Evolutionary conservation across 2,888 invertebrate species (phyloP).

Genomic region (Pogonocherus hispidulus): DNA sequence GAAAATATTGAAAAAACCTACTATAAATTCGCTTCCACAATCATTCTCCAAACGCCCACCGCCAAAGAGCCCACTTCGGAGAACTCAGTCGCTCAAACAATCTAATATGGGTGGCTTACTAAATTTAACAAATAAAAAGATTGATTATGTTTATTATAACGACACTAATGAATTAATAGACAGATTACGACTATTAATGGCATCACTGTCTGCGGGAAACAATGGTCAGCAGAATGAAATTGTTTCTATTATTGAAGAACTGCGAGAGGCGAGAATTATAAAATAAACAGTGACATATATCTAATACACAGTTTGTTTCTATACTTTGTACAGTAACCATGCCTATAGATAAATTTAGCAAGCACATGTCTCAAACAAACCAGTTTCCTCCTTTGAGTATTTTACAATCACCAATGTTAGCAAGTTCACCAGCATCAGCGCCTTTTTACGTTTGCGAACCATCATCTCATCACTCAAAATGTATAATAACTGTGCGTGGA

Average conservation of each 20-base stretch:
- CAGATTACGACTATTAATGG: conserved; percentile 52
- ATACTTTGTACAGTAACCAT: conserved; percentile 1
- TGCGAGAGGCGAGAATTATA: too few relatives aligned
- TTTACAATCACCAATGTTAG: too few relatives aligned
- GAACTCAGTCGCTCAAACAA: background rate
- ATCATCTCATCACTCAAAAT: too few relatives aligned
- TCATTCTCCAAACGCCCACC: background rate
- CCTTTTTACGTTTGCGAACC: background rate
- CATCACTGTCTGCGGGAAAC: conserved; percentile 54
- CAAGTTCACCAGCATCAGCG: background rate
- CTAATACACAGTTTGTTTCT: too few relatives aligned
- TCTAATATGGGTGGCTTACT: background rate
- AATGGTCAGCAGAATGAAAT: conserved; percentile 57
- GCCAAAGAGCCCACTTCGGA: background rate
- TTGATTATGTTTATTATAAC: conserved; percentile 33
- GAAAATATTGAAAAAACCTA: too few relatives aligned
- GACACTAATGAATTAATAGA: conserved; percentile 52
- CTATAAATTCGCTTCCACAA: too few relatives aligned
- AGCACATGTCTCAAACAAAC: background rate
- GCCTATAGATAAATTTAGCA: background rate
- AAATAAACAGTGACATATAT: too few relatives aligned
- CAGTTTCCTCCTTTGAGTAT: background rate
- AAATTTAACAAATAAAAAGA: background rate
- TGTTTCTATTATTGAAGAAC: conserved; percentile 58
- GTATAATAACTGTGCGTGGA: too few relatives aligned